Conservation (phyloP, 2,113 vertebrate genomes). For the Acanthochromis polyacanthus region DNA sequence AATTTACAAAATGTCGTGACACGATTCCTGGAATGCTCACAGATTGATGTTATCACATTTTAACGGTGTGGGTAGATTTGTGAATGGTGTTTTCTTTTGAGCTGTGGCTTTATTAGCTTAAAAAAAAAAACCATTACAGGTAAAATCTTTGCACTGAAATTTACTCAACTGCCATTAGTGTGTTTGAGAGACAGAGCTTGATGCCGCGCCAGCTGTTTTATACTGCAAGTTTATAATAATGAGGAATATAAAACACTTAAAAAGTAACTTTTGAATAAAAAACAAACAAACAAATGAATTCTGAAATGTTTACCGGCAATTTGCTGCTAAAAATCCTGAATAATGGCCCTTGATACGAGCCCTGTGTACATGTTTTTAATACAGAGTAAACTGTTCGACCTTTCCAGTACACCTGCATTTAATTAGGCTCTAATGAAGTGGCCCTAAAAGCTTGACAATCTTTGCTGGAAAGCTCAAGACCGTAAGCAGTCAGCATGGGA, state of each 20-base stretch:
- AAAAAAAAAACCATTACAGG: no score
- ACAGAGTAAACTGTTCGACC: slow-evolving; percentile 23
- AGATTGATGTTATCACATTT: no score
- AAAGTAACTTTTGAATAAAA: not conserved
- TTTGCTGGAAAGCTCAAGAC: slow-evolving; percentile 23
- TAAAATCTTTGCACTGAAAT: no score
- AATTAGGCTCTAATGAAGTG: slow-evolving; percentile 49
- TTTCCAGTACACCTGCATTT: slow-evolving; percentile 45
- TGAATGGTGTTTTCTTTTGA: no score
- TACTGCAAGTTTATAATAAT: not conserved
- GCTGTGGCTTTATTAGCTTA: no score
- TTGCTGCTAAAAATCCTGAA: not conserved
- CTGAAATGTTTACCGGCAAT: slow-evolving; percentile 7
- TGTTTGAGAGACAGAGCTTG: no score
- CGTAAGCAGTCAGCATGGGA: not conserved
- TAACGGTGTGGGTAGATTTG: no score
- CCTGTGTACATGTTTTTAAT: slow-evolving; percentile 14
- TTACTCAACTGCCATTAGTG: no score
- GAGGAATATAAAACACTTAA: not conserved
- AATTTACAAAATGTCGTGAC: no score
- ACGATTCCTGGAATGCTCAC: no score
- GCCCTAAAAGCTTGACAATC: slow-evolving; percentile 28
- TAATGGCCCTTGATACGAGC: not conserved
- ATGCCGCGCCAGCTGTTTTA: not conserved
- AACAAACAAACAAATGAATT: not conserved